Evolutionary conservation across 2,113 vertebrate genomes (phyloP), one percentile per base, ranked within the genome.

Genomic region (Melanerpes formicivorus): DNA sequence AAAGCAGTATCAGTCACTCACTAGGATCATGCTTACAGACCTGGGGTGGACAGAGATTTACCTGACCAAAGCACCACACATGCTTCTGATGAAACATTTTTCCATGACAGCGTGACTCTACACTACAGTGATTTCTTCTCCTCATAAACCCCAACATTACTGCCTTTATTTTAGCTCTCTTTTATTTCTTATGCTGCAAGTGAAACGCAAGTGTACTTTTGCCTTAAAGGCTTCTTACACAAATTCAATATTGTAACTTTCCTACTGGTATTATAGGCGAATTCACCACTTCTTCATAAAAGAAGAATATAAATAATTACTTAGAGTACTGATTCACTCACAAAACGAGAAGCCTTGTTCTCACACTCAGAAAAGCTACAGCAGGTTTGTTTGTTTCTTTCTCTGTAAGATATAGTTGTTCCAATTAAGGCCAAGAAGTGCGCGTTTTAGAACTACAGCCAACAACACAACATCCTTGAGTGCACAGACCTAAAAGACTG

Each of bases 281-380:
- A 95, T 86, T 85, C 77, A 97, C 54, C 90, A 55, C 19, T 71
- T 78, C 59, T 76, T 64, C 62, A 94, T 14, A 25, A 78, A 96
- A 90, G 90, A 92, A 93, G 92, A 96, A 94, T 90, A 95, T 80
- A 96, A 97, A 95, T 90, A 96, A 97, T 96, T 96, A 96, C 70
- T 83, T 44, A 46, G 58, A 72, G 46, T 93, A 97, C 94, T 87
- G 95, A 97, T 97, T 97, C 80, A 96, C 71, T 76, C 81, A 92
- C 62, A 93, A 86, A 95, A 95, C 9, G 27, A 89, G 85, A 63
- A 87, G 64, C 58, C 22, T 56, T 56, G 56, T 9, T 44, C 89
- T 90, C 42, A 67, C 40, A 84, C 77, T 84, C 84, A 95, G 84
- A 93, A 96, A 93, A 91, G 58, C 76, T 25, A 77, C 66, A 80